A percentile compares a stretch with the other conserved stretches of the same genome.
phyloP scores from a whole-genome alignment of 92 coral and sea anemone genomes.

The Epizoanthus illoricatus region DNA sequence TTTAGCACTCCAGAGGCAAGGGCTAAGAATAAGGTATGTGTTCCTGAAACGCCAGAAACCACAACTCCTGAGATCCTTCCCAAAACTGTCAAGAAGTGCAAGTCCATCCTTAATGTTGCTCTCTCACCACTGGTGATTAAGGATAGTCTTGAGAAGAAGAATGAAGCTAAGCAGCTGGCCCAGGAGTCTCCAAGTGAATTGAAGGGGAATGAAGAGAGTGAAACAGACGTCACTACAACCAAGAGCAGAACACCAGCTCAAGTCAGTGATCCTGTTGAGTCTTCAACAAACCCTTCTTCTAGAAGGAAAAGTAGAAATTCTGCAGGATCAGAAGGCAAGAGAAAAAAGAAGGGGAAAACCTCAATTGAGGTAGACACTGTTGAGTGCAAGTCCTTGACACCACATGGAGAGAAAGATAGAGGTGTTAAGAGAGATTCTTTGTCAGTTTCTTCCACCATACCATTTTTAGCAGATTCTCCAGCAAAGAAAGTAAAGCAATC shows the following conservation, averaged over 20 bases:
- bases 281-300: neutral
- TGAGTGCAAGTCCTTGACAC: neutral
- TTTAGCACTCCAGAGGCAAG: neutral
- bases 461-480: neutral
- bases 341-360: neutral
- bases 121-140: conserved; percentile 44
- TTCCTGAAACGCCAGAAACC: conserved; percentile 13
- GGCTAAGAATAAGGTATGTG: neutral
- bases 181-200: conserved; percentile 30
- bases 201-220: neutral
- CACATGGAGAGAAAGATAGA: neutral
- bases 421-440: neutral
- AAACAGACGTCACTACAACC: neutral
- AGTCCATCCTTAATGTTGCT: conserved; percentile 39
- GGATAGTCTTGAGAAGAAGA: conserved; percentile 26
- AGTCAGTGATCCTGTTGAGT: neutral
- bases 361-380: conserved; percentile 16
- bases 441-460: conserved; percentile 9
- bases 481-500: neutral
- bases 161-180: neutral
- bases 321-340: conserved; percentile 7
- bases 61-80: neutral
- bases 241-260: neutral
- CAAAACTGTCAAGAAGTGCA: conserved; percentile 42
- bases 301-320: neutral